Percentiles rank a stretch among this genome's conserved stretches.
Conservation (phyloP, 2,888 invertebrate genomes). For the Clivina fossor region DNA sequence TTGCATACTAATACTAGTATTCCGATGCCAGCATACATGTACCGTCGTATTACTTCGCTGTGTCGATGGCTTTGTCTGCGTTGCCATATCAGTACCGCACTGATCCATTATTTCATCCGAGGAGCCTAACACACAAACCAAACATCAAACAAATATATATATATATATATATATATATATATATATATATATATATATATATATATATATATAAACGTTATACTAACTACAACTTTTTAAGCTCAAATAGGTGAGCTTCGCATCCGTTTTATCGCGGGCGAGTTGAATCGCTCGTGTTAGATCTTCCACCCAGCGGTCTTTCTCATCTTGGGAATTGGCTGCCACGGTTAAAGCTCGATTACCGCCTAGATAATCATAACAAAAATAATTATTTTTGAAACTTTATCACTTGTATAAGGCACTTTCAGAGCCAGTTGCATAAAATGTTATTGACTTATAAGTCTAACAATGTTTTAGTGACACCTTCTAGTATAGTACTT, state of each 20-base stretch:
- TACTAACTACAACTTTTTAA: slow-evolving; percentile 66
- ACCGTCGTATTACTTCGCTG: slow-evolving; percentile 81
- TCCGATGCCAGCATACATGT: slow-evolving; percentile 98
- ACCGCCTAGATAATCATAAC: slow-evolving; percentile 53
- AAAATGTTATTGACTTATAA: too few species aligned
- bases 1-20: slow-evolving; percentile 76
- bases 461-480: too few species aligned
- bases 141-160: slow-evolving; percentile 4
- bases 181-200: too few species aligned
- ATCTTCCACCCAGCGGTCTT: slow-evolving; percentile 84
- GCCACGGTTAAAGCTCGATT: slow-evolving; percentile 81
- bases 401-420: too few species aligned
- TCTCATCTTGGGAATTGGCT: slow-evolving; percentile 84
- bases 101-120: slow-evolving; percentile 73
- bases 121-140: slow-evolving; percentile 57
- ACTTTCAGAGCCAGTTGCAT: too few species aligned
- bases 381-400: slow-evolving; percentile 7
- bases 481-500: too few species aligned
- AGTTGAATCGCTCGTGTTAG: slow-evolving; percentile 61
- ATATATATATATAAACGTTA: slow-evolving; percentile 10
- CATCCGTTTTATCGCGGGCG: slow-evolving; percentile 57
- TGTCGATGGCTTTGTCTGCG: slow-evolving; percentile 55
- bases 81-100: slow-evolving; percentile 57
- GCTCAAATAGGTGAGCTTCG: slow-evolving; percentile 62
- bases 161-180: slow-evolving; percentile 1